These are phyloP conservation scores for Cantharis nigra DNA, from an alignment of 2,888 invertebrate species.

Conservation along the genomic window DNA sequence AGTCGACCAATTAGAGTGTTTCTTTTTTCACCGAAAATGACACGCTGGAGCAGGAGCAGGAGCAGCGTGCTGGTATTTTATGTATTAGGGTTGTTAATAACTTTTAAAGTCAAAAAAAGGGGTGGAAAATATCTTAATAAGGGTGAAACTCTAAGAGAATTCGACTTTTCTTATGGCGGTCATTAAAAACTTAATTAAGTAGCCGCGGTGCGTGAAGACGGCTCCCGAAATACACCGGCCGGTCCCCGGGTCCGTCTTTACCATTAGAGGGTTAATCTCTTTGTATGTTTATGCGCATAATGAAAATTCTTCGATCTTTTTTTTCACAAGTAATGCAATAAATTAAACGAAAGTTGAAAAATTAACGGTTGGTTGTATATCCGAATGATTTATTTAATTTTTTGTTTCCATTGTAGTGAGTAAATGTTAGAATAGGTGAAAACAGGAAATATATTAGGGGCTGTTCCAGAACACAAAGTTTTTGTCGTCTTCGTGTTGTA, in stretches of 20 bases:
- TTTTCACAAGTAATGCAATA: not conserved
- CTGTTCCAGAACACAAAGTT: not conserved
- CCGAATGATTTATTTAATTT: not conserved
- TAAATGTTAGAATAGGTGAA: not conserved
- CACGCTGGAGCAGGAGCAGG: too few relatives aligned
- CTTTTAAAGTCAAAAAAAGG: too few relatives aligned
- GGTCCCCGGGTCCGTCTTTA: not conserved
- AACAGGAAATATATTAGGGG: constrained; percentile 1
- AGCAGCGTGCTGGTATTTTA: too few relatives aligned
- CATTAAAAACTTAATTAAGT: too few relatives aligned
- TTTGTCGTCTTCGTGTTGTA: not conserved
- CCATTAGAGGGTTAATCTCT: not conserved
- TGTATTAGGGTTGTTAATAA: too few relatives aligned
- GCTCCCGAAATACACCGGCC: too few relatives aligned
- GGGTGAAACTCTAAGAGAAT: too few relatives aligned
- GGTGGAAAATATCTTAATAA: too few relatives aligned
- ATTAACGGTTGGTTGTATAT: not conserved
- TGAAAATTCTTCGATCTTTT: not conserved
- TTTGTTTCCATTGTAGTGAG: not conserved
- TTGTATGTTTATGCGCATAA: not conserved
- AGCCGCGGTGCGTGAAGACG: too few relatives aligned
- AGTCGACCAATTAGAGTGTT: too few relatives aligned
- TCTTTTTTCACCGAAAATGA: too few relatives aligned
- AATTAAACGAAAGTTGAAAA: not conserved
- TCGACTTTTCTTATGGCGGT: too few relatives aligned